These are phyloP conservation scores for Centropus unirufus DNA, from an alignment of 2,113 vertebrate genomes.

Conservation along the genomic window DNA sequence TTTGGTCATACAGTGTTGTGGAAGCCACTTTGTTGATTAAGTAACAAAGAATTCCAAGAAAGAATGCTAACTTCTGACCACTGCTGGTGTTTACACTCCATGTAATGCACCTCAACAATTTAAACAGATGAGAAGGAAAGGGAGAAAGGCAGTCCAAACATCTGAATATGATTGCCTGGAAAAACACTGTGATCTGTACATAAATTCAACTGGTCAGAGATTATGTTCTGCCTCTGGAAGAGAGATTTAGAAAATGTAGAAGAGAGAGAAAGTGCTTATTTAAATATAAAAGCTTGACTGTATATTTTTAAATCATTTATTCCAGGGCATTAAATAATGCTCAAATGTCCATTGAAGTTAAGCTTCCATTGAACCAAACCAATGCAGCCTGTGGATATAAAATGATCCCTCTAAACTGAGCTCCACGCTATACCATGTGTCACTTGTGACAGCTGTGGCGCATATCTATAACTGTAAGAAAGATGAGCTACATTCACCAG, in stretches of 20 bases:
- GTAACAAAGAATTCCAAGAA: slow-evolving; percentile 14
- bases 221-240: neutral
- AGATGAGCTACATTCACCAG: neutral
- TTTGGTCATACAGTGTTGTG: neutral
- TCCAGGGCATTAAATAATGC: neutral
- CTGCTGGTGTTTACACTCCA: slow-evolving; percentile 2
- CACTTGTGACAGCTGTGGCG: neutral
- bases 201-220: neutral
- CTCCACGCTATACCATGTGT: neutral
- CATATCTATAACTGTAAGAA: neutral
- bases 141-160: neutral
- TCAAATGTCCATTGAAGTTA: neutral
- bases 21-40: neutral
- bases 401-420: neutral
- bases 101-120: neutral
- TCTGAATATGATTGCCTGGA: neutral
- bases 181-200: neutral
- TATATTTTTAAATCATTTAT: neutral
- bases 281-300: neutral
- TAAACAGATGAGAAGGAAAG: neutral
- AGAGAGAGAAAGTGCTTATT: neutral
- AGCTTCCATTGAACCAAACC: neutral
- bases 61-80: neutral
- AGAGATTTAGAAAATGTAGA: neutral
- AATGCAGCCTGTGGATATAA: neutral